Evolutionary conservation across 2,797 vertebrate species (phyloP), one percentile per base, ranked within the genome.

Genomic region (Buceros bicornis): DNA sequence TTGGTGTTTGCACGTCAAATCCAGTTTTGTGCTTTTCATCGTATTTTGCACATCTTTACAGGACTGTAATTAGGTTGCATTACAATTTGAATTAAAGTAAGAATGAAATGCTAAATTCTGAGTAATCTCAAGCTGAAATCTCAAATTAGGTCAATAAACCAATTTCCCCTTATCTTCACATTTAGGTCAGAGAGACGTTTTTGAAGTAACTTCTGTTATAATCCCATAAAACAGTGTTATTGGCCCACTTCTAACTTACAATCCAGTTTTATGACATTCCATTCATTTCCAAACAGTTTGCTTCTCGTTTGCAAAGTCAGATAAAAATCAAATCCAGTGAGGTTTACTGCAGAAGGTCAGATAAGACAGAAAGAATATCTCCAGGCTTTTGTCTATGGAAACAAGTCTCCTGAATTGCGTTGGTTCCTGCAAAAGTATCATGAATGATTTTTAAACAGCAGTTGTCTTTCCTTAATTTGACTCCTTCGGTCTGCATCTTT

Each of bases 211-310:
- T 33, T 43, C 33, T 56, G 14, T 31, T 87, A 73, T 33, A 64
- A 9, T 76, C 17, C 47, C 82, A 56, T 80, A 69, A 93, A 93
- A 72, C 1, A 29, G 10, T 53, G 16, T 84, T 77, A 94, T 48
- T 89, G 21, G 45, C 64, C 28, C 66, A 88, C 77, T 91, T 90
- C 42, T 97, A 64, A 92, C 74, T 82, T 71, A 64, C 92, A 87
- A 96, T 82, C 86, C 43, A 71, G 78, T 92, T 96, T 95, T 87
- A 62, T 92, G 86, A 42, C 78, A 95, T 95, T 90, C 90, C 92
- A 78, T 87, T 92, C 35, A 74, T 96, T 93, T 95, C 57, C 77
- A 16, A 72, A 48, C 85, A 74, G 47, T 87, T 87, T 90, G 6
- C 58, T 85, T 90, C 81, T 67, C 82, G 71, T 73, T 74, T 94